Evolutionary conservation across 2,888 invertebrate genomes (phyloP), one percentile per base, ranked within the genome.

Genomic region (Cephus spinipes): DNA sequence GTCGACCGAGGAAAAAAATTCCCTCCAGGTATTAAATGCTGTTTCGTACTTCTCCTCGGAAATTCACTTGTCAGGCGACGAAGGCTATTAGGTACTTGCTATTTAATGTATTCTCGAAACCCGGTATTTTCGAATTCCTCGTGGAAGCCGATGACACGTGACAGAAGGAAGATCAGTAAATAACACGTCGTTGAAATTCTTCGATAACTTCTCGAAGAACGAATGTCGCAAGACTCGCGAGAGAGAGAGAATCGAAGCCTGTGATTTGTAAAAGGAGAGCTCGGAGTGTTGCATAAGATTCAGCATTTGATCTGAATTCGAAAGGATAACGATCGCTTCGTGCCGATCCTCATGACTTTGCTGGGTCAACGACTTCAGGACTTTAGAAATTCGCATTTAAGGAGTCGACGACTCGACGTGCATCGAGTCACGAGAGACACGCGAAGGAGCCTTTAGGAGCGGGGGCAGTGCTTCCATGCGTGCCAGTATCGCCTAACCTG

Each of bases 311-410:
- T 55, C 23, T 55, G 23, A 23, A 55, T 23, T 55, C 23, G 55
- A 55, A 55, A 55, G 55, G 55, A 55, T 23, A 2, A 55, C 55
- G 55, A 55, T 55, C 23, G 55, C 23, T 55, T 23, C 55, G 55
- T 23, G 23, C 9, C 55, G 23, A 55, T 55, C 55, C 55, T 55
- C 23, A 55, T 55, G 55, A 55, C 55, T 86, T 83, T 82, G 83
- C 81, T 83, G 84, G 87, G 87, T 89, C 88, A 88, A 87, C 84
- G 88, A 87, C 87, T 87, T 82, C 55, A 23, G 55, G 55, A 55
- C 23, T 55, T 55, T 55, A 55, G 23, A 55, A 23, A 23, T 23
- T 55, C 6, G 55, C 23, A 23, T 55, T 9, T 55, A 23, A 55
- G 1, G 55, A 55, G 55, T 55, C 9, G 55, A 23, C 55, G 55